Conservation (phyloP, 1,140 invertebrate genomes). For the Heliconius hermathena region DNA sequence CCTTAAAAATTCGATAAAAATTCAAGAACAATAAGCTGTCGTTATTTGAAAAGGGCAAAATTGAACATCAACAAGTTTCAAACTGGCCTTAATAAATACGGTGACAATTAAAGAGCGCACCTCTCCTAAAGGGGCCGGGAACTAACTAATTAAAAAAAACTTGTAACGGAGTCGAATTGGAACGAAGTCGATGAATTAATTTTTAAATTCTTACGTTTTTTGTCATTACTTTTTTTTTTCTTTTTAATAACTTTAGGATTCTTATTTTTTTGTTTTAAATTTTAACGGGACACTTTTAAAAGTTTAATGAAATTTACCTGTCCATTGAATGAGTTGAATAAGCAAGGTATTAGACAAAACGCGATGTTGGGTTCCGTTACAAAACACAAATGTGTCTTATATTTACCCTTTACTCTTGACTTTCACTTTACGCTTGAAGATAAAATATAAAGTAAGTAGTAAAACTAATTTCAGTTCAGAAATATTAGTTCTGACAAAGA, state of each 20-base stretch:
- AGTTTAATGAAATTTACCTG: neutral
- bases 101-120: constrained; percentile 51
- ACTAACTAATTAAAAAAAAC: constrained; percentile 58
- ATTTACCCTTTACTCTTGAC: no score
- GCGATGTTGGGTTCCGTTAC: neutral
- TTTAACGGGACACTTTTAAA: neutral
- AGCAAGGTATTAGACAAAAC: no score
- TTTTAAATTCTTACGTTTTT: constrained; percentile 38
- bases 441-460: no score
- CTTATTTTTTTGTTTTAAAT: constrained; percentile 26
- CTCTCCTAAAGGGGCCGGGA: constrained; percentile 46
- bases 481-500: no score
- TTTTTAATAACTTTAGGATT: neutral
- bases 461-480: no score
- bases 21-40: neutral
- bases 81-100: constrained; percentile 48
- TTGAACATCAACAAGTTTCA: constrained; percentile 43
- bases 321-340: neutral
- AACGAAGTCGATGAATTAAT: constrained; percentile 61
- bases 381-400: no score
- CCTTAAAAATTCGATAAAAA: no score
- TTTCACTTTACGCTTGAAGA: no score
- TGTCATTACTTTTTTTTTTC: constrained; percentile 44
- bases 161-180: constrained; percentile 55
- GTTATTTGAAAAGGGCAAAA: constrained; percentile 28